phyloP scores from a whole-genome alignment of 2,797 vertebrate genomes.

The Bovichtus variegatus region DNA sequence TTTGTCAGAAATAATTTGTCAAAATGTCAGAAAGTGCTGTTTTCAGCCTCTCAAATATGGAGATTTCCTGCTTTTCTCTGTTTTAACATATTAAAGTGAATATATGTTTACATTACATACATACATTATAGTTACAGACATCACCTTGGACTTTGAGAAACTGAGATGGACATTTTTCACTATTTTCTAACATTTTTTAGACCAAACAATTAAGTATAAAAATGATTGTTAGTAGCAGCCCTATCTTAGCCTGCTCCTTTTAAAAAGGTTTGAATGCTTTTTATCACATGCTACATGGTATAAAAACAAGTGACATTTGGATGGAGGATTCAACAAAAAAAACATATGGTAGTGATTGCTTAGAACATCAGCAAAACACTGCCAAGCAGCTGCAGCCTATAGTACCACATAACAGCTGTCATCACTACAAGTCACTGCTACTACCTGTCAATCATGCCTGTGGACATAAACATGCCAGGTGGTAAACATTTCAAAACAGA shows the following conservation, averaged over 20 bases:
- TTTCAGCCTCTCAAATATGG: too few species aligned
- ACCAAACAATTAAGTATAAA: too few species aligned
- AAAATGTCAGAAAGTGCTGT: too few species aligned
- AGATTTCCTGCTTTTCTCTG: too few species aligned
- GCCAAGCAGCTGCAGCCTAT: conserved; percentile 66
- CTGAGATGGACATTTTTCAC: too few species aligned
- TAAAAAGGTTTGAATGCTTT: neutral
- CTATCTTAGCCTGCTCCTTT: neutral
- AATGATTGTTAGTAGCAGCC: too few species aligned
- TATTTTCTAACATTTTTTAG: too few species aligned
- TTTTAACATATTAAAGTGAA: too few species aligned
- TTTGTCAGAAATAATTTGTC: too few species aligned
- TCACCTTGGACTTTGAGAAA: too few species aligned
- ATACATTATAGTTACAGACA: too few species aligned
- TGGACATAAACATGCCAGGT: conserved; percentile 39
- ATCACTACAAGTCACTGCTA: conserved; percentile 42
- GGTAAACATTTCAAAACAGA: conserved; percentile 34
- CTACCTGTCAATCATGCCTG: conserved; percentile 61
- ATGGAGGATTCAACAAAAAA: conserved; percentile 30
- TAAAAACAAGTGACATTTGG: conserved; percentile 15
- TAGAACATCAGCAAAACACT: conserved; percentile 58
- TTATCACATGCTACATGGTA: neutral
- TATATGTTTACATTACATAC: too few species aligned
- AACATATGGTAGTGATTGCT: conserved; percentile 54
- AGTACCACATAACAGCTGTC: conserved; percentile 67